Percentiles rank a stretch among this genome's conserved stretches.
Evolutionary conservation across 1,140 invertebrate species (phyloP).

Genomic region (Lepidurus packardi): DNA sequence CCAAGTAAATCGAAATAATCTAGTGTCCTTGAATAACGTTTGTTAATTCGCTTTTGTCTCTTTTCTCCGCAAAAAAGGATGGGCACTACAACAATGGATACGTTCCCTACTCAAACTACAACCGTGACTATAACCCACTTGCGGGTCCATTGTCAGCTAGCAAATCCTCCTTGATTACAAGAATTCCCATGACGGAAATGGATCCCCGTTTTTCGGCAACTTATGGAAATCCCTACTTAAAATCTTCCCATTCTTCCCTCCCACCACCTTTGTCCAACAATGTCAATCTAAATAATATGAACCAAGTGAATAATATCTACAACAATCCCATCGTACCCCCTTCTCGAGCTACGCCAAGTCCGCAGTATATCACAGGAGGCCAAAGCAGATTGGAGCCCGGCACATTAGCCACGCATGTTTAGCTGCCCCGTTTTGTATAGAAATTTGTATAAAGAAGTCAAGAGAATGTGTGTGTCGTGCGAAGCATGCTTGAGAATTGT

Average conservation of each 20-base stretch:
- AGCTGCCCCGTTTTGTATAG: slow-evolving; percentile 40
- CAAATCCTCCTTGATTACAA: slow-evolving; percentile 50
- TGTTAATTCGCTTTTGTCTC: slow-evolving; percentile 7
- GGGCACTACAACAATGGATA: slow-evolving; percentile 81
- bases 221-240: slow-evolving; percentile 80
- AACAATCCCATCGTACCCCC: slow-evolving; percentile 30
- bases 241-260: slow-evolving; percentile 51
- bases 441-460: slow-evolving; percentile 14
- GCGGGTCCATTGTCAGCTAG: slow-evolving; percentile 41
- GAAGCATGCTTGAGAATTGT: slow-evolving; percentile 11
- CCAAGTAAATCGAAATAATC: not conserved
- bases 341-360: slow-evolving; percentile 23
- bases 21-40: not conserved
- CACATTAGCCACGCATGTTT: slow-evolving; percentile 56
- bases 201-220: slow-evolving; percentile 80
- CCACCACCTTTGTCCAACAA: slow-evolving; percentile 44
- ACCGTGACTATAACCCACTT: slow-evolving; percentile 74
- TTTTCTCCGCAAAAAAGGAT: slow-evolving; percentile 49
- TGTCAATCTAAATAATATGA: slow-evolving; percentile 34
- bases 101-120: slow-evolving; percentile 80
- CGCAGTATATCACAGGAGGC: slow-evolving; percentile 48
- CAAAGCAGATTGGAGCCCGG: slow-evolving; percentile 50
- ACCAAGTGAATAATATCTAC: slow-evolving; percentile 26
- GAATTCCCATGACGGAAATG: slow-evolving; percentile 56
- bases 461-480: not conserved